Conservation (phyloP, 2,797 vertebrate genomes). For the Falco columbarius region DNA sequence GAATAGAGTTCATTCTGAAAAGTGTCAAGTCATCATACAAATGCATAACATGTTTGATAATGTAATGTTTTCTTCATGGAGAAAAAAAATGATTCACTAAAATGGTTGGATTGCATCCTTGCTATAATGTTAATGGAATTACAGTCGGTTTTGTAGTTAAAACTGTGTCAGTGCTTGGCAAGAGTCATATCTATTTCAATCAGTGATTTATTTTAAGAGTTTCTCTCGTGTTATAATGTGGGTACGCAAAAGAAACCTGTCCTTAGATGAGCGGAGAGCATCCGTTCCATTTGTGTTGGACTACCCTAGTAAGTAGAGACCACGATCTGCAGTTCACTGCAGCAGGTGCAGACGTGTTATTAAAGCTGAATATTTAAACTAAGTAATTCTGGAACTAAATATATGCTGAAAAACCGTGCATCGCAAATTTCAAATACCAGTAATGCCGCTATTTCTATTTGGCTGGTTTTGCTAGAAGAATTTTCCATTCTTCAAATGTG, state of each 20-base stretch:
- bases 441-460: neutral
- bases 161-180: accelerated
- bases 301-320: neutral
- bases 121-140: neutral
- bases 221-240: neutral
- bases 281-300: neutral
- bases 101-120: neutral
- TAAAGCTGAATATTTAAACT: neutral
- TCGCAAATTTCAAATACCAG: neutral
- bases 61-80: neutral
- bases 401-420: accelerated
- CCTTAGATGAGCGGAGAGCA: neutral
- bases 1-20: neutral
- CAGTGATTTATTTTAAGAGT: neutral
- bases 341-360: neutral
- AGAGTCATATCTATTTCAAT: neutral
- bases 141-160: neutral
- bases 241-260: neutral
- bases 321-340: neutral
- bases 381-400: neutral
- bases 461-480: neutral
- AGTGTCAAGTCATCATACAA: neutral
- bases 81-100: neutral
- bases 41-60: neutral
- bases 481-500: neutral